These are phyloP conservation scores for Diplazon laetatorius DNA, from an alignment of 2,888 invertebrate species.

Conservation along the genomic window DNA sequence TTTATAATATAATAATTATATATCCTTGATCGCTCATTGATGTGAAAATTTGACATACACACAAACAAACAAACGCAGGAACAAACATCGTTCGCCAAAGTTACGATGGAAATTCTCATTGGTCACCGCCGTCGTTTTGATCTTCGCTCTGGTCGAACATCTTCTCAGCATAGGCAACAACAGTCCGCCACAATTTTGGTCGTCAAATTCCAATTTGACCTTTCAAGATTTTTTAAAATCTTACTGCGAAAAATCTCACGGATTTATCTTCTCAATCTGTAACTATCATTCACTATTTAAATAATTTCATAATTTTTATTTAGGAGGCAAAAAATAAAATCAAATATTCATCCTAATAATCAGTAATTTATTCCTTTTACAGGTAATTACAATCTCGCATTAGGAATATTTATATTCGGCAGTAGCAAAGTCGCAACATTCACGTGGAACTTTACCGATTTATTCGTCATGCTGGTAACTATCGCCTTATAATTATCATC, in stretches of 20 bases:
- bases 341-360: too few relatives aligned
- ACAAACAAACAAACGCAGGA: too few relatives aligned
- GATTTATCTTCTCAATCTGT: conserved; percentile 76
- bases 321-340: neutral
- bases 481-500: conserved; percentile 70
- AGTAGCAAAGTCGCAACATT: conserved; percentile 86
- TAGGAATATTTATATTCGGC: conserved; percentile 79
- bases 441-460: conserved; percentile 89
- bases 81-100: conserved; percentile 69
- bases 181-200: conserved; percentile 65
- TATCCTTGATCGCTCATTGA: conserved; percentile 25
- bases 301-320: neutral
- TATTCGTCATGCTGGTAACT: conserved; percentile 88
- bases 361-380: conserved; percentile 44
- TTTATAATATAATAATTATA: too few relatives aligned
- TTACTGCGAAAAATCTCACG: conserved; percentile 75
- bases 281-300: conserved; percentile 42
- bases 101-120: conserved; percentile 75
- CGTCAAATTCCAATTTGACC: conserved; percentile 65
- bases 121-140: conserved; percentile 71
- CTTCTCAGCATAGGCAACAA: conserved; percentile 76
- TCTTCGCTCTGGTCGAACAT: conserved; percentile 76
- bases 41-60: conserved; percentile 29
- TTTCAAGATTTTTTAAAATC: conserved; percentile 71
- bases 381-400: conserved; percentile 75